Evolutionary conservation across 2,888 invertebrate genomes (phyloP).

Genomic region (Eilema sororculum): DNA sequence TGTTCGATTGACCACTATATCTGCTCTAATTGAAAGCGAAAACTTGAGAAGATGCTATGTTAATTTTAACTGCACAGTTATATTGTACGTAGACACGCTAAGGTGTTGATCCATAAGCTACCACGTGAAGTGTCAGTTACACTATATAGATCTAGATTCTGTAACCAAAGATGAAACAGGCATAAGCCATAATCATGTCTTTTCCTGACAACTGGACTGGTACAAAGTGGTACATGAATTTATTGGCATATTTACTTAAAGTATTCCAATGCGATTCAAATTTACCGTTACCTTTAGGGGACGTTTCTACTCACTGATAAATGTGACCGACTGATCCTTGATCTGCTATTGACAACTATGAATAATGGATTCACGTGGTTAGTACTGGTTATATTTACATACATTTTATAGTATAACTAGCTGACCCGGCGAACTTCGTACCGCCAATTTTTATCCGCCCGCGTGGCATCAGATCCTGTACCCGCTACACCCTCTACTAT

Average conservation of each 20-base stretch:
- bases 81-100: constrained; percentile 34
- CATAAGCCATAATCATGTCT: constrained; percentile 35
- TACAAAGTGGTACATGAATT: constrained; percentile 33
- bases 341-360: constrained; percentile 44
- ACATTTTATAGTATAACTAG: background rate
- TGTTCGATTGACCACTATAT: constrained; percentile 16
- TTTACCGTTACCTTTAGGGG: constrained; percentile 46
- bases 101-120: constrained; percentile 38
- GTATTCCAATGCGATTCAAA: constrained; percentile 35
- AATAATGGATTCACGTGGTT: constrained; percentile 45
- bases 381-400: constrained; percentile 9
- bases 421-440: too few relatives aligned
- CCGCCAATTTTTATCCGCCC: too few relatives aligned
- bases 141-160: constrained; percentile 35
- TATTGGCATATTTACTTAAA: constrained; percentile 24
- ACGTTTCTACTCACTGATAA: constrained; percentile 42
- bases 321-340: constrained; percentile 52
- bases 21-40: constrained; percentile 19
- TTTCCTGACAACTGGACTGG: constrained; percentile 31
- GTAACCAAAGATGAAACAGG: constrained; percentile 25
- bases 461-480: too few relatives aligned
- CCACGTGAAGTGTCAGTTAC: constrained; percentile 36
- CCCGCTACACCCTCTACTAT: too few relatives aligned
- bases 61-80: constrained; percentile 20
- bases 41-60: constrained; percentile 18